phyloP scores from a whole-genome alignment of 2,113 vertebrate genomes.

The Hemibates koningsi region DNA sequence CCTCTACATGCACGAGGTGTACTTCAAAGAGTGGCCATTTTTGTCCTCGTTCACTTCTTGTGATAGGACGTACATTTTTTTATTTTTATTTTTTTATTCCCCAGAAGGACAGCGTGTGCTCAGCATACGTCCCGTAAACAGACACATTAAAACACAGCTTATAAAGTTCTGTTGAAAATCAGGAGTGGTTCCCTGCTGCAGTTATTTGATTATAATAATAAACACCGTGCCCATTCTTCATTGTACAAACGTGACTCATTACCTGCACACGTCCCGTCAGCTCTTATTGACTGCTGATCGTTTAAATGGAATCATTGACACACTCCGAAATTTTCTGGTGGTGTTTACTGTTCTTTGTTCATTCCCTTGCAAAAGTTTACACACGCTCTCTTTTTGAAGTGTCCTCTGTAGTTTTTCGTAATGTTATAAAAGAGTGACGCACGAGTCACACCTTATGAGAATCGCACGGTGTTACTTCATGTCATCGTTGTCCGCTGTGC shows the following conservation, averaged over 20 bases:
- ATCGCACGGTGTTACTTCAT: background rate
- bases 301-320: too few species aligned
- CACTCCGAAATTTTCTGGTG: background rate
- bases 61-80: fast-evolving
- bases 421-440: background rate
- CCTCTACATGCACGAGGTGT: background rate
- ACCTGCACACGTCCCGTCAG: background rate
- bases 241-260: background rate
- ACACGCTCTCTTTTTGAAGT: background rate
- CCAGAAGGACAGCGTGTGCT: background rate
- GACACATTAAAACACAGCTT: background rate
- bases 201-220: background rate
- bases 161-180: background rate
- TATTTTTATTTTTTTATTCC: background rate
- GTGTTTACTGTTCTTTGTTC: background rate
- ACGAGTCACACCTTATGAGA: background rate
- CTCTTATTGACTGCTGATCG: background rate
- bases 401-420: background rate
- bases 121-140: fast-evolving
- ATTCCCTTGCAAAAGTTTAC: background rate
- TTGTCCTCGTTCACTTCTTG: background rate
- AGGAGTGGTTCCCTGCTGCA: background rate
- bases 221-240: fast-evolving
- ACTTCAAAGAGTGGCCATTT: background rate
- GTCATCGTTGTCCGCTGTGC: background rate